phyloP scores from a whole-genome alignment of 2,888 invertebrate genomes.

The Epiblema foenella region DNA sequence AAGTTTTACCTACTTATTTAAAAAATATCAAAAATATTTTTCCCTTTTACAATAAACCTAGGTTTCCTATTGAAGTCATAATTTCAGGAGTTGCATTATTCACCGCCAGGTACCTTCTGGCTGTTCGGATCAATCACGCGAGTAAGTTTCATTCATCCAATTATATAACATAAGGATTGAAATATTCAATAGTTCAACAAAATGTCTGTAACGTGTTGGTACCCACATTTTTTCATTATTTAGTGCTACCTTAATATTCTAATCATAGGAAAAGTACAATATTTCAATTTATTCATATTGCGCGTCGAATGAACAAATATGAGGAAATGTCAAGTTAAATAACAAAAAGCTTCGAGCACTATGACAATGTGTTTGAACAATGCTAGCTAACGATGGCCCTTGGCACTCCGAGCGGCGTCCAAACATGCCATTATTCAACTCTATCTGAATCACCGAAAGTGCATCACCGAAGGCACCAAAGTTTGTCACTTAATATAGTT shows the following conservation, averaged over 20 bases:
- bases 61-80: too few species aligned
- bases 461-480: background rate
- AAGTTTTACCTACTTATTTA: too few species aligned
- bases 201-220: background rate
- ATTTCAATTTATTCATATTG: background rate
- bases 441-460: background rate
- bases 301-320: background rate
- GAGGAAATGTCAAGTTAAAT: slow-evolving; percentile 2
- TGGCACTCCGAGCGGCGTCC: background rate
- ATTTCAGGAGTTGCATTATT: too few species aligned
- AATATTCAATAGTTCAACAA: too few species aligned
- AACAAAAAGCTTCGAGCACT: slow-evolving; percentile 11
- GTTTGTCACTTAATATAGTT: slow-evolving; percentile 1
- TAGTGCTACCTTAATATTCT: too few species aligned
- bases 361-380: slow-evolving; percentile 20
- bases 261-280: background rate
- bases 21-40: too few species aligned
- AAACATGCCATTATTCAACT: slow-evolving; percentile 2
- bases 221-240: too few species aligned
- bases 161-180: too few species aligned
- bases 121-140: too few species aligned
- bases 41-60: too few species aligned
- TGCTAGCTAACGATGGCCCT: slow-evolving; percentile 17
- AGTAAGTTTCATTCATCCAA: too few species aligned
- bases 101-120: too few species aligned